Evolutionary conservation across 2,888 invertebrate genomes (phyloP), one percentile per base, ranked within the genome.

Genomic region (Trichacis sp.): DNA sequence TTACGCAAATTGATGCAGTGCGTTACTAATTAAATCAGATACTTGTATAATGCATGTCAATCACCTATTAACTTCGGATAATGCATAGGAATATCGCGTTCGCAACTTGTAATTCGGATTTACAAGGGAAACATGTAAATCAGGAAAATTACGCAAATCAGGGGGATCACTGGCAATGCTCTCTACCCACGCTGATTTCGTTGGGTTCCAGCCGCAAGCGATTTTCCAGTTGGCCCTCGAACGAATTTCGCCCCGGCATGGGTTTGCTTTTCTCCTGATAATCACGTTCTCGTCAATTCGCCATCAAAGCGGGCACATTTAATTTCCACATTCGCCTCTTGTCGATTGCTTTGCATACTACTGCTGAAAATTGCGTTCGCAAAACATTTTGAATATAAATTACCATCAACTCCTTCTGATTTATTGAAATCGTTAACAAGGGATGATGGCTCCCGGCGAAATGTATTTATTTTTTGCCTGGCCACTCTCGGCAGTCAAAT

Each of bases 231-330:
- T 55, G 61, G 54, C 49, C 60, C 60, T 60, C 49, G 49, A 48
- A 60, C 60, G 60, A 60, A 60, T 60, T 60, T 60, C 49, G 47
- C 49, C 47, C 47, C 52, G 45, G 52, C 48, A 42, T 19, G 48
- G 53, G 47, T 59, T 59, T 59, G 42, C 59, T 53, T 59, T 51
- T 19, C 48, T 42, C 52, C 52, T 47, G 60, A 54, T 61, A 55
- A 61, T 55, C 54, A 61, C 55, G 54, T 50, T 50, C 61, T 61
- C 61, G 55, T 55, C 54, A 61, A 55, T 61, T 55, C 54, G 17
- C 61, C 61, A 61, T 61, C 61, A 55, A 61, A 61, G 61, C 54
- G 50, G 61, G 54, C 36, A 61, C 54, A 55, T 61, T 54, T 50
- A 55, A 61, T 61, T 61, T 55, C 49, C 60, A 43, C 53, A 49